phyloP scores from a whole-genome alignment of 2,113 vertebrate genomes.

The Lepisosteus osseus region DNA sequence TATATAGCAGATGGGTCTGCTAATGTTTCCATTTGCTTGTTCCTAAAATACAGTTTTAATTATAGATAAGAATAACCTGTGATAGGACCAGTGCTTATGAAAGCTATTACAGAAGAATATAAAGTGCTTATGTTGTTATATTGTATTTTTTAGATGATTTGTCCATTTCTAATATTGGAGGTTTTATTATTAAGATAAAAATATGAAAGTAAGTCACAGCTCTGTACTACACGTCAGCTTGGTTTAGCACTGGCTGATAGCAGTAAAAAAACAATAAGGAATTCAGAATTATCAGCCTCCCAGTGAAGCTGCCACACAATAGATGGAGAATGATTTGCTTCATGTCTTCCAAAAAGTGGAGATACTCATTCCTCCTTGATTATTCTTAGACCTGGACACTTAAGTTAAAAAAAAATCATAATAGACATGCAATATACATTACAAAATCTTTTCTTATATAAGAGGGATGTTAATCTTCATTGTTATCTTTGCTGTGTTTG shows the following conservation, averaged over 20 bases:
- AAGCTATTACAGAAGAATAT: slow-evolving; percentile 28
- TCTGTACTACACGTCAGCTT: slow-evolving; percentile 16
- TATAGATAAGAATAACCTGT: slow-evolving; percentile 59
- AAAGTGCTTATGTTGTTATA: slow-evolving; percentile 32
- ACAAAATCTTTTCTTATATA: too few species aligned
- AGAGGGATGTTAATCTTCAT: too few species aligned
- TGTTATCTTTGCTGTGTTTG: too few species aligned
- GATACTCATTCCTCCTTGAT: too few species aligned
- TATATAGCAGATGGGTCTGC: slow-evolving; percentile 48
- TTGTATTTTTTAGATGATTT: slow-evolving; percentile 29
- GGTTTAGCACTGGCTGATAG: slow-evolving; percentile 11
- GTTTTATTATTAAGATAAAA: slow-evolving; percentile 36
- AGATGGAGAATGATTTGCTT: neutral
- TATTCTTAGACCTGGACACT: too few species aligned
- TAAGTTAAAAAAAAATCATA: too few species aligned
- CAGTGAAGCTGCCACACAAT: neutral
- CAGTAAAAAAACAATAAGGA: neutral
- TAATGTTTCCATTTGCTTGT: slow-evolving; percentile 57
- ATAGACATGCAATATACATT: too few species aligned
- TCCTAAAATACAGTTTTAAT: slow-evolving; percentile 63
- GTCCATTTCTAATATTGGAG: slow-evolving; percentile 29
- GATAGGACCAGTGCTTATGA: slow-evolving; percentile 35
- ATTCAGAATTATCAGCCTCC: too few species aligned
- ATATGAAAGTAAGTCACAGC: slow-evolving; percentile 24
- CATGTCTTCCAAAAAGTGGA: too few species aligned